Base-by-base conservation (phyloP, 1,140 invertebrate species). In the Macrobrachium rosenbergii region DNA sequence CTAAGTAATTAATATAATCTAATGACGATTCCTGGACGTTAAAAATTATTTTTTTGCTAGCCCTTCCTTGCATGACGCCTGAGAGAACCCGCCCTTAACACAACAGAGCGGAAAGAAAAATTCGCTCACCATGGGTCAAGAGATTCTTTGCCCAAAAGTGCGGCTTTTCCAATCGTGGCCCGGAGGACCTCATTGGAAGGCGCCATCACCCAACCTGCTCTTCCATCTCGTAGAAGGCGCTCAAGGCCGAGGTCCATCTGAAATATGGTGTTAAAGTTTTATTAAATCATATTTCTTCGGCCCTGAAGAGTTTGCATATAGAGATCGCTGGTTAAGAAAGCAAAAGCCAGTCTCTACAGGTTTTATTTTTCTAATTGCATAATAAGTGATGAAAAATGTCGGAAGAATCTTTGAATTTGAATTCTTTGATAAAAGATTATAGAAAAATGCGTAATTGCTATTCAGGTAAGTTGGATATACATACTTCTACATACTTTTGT, bases 181-280 rank as follows among this genome's bases (percentile, higher is more conserved):
- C 85, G 76, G 12, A 87, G 28, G 5, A 81, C 43, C 62, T 87
- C 85, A 62, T 78, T 87, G 37, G 79, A 75, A 43, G 85, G 85
- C 0, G 85, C 77, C 85, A 87, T 87, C 12, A 87, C 21, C 77
- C 85, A 87, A 17, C 85, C 85, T 43, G 85, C 85, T 64, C 80
- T 87, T 0, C 60, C 76, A 76, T 87, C 85, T 10, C 85, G 59
- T 8, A 67, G 45, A 12, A 87, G 85, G 5, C 85, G 62, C 63
- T 87, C 85, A 60, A 87, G 76, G 7, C 85, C 85, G 17, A 87
- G 77, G 14, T 81, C 77, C 37, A 45, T 73, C 75, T 79, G n/a
- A 83, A 5, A 37, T 5, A 82, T 5, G 80, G 43, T 76, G 37
- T 19, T 14, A 17, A 21, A 69, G 23, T 69, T n/a, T 69, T 0